Conservation (phyloP, 1,140 invertebrate genomes). For the Lamellibrachia luymesi region DNA sequence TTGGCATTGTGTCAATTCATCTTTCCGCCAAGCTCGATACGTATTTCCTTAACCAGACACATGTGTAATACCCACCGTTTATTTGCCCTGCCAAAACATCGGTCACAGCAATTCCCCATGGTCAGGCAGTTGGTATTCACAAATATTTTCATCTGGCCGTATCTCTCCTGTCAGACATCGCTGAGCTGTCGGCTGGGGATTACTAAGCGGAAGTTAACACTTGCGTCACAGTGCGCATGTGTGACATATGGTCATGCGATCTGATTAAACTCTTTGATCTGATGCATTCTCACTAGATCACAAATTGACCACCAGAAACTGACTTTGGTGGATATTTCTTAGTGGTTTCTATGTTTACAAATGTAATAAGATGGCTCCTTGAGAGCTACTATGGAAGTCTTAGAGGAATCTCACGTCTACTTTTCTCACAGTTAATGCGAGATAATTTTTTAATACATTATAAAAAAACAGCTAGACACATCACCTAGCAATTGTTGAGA, state of each 20-base stretch:
- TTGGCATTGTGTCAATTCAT: background rate
- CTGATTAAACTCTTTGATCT: no score
- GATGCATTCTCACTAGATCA: no score
- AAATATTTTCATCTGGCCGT: background rate
- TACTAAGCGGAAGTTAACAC: background rate
- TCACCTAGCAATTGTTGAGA: no score
- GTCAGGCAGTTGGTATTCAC: background rate
- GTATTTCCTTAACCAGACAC: background rate
- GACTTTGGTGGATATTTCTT: no score
- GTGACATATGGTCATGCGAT: background rate
- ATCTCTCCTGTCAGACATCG: background rate
- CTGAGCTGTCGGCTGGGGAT: background rate
- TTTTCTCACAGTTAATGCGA: no score
- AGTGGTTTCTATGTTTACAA: no score
- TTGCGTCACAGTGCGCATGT: background rate
- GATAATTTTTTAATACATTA: no score
- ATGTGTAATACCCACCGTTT: conserved; percentile 24
- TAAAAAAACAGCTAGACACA: no score
- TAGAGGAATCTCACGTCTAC: no score
- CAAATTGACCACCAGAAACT: no score
- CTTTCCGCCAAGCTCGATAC: background rate
- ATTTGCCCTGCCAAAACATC: conserved; percentile 32
- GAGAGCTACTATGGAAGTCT: no score
- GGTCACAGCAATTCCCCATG: conserved; percentile 34
- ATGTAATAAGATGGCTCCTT: no score